Base-by-base conservation (phyloP, 2,888 invertebrate genomes). In the Dryadula phaetusa region DNA sequence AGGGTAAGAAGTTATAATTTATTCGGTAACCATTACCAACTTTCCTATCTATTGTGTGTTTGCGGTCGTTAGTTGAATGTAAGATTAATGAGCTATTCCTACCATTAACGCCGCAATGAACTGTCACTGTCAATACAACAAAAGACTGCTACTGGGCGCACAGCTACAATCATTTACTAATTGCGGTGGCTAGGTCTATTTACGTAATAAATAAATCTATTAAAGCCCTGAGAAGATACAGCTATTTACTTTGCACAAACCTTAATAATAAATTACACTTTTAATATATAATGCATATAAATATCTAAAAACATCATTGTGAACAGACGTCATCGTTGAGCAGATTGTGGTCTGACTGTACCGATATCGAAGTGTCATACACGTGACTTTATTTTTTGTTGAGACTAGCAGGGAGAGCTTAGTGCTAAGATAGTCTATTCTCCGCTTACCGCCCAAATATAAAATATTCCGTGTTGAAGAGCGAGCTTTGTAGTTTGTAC, bases 51-150 rank as follows among this genome's bases (percentile, higher is more conserved):
- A 85, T 77, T 80, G 74, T 77, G 70, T 66, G 69, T 74, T 71
- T 78, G 79, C 74, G 77, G 80, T 72, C 75, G 78, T 80, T 84
- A 82, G 84, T 84, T 87, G 88, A 88, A 87, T 86, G 82, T 82
- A 88, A 88, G 90, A 90, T 90, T 90, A 88, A 91, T 90, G 90
- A 84, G 76, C 73, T 75, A 70, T 74, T 78, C 76, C 79, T 77
- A 76, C 78, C 82, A 84, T 84, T 84, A 81, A 80, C 76, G 77
- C 78, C 76, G 75, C 81, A 79, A 84, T 85, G 82, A 78, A 82
- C 82, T 82, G 85, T 84, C 85, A 82, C 78, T 76, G 79, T 72
- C 77, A 76, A 77, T 81, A 81, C 77, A 80, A 84, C 82, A 83
- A 84, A 83, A 82, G 80, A 72, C 72, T 75, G 76, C 78, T 78